A percentile compares a stretch with the other conserved stretches of the same genome.
Conservation (phyloP, 30 jellyfish, hydroid and myxozoan species). For the Pelagia noctiluca region DNA sequence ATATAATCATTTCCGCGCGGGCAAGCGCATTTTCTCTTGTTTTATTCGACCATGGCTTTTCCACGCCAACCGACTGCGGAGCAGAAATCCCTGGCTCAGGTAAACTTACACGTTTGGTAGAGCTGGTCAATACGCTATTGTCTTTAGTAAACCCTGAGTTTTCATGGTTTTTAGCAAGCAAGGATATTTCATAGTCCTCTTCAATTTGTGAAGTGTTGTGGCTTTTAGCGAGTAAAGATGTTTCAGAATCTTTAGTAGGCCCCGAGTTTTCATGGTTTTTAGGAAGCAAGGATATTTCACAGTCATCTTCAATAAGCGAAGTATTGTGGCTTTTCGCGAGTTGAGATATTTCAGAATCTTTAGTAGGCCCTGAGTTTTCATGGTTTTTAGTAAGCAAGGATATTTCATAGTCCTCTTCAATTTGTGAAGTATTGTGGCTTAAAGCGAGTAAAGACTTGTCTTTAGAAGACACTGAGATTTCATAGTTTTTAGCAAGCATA, state of each 20-base stretch:
- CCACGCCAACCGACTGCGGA: too few species aligned
- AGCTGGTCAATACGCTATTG: neutral
- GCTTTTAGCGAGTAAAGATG: too few species aligned
- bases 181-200: neutral
- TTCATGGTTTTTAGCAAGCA: neutral
- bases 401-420: neutral
- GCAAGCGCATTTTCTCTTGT: neutral
- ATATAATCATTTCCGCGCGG: neutral
- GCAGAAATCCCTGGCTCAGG: neutral
- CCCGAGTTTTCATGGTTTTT: too few species aligned
- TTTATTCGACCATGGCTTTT: too few species aligned
- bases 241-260: too few species aligned
- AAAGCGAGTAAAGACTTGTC: neutral
- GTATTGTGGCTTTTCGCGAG: too few species aligned
- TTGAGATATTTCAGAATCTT: too few species aligned
- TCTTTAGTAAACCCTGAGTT: too few species aligned
- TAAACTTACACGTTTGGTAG: neutral
- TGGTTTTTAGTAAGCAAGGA: neutral
- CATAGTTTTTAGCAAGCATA: neutral
- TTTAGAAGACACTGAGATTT: neutral
- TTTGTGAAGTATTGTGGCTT: neutral
- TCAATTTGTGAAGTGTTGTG: neutral
- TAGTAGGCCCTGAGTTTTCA: too few species aligned
- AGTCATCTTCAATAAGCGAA: neutral
- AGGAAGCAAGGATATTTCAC: neutral